Evolutionary conservation across 2,888 invertebrate species (phyloP).

Genomic region (Macrosiphum euphorbiae): DNA sequence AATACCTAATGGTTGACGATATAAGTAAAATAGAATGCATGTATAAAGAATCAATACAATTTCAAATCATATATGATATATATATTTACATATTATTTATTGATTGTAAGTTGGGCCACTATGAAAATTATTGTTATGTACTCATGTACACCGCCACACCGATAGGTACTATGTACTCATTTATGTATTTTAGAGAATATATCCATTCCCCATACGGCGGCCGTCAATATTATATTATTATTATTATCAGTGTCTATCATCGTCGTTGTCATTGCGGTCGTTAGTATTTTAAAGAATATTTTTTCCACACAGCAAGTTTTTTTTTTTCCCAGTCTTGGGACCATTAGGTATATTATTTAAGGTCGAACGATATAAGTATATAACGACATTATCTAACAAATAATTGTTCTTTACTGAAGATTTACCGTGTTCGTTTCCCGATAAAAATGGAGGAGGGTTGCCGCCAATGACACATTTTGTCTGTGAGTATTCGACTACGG

Average conservation of each 20-base stretch:
- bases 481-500: neutral
- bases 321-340: neutral
- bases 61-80: neutral
- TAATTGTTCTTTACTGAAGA: neutral
- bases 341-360: neutral
- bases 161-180: neutral
- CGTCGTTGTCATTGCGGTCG: rapidly evolving
- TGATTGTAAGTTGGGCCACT: neutral
- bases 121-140: neutral
- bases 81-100: no score
- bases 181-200: neutral
- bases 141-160: neutral
- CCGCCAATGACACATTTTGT: neutral
- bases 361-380: neutral
- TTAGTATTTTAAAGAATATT: neutral
- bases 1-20: neutral
- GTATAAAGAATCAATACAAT: neutral
- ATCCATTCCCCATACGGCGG: neutral
- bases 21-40: neutral
- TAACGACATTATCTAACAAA: neutral
- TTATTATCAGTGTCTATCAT: neutral
- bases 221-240: neutral
- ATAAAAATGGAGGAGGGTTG: neutral
- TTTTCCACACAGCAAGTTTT: neutral
- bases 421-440: neutral